Evolutionary conservation across 1,140 invertebrate species (phyloP).

Genomic region (Eueides isabella): DNA sequence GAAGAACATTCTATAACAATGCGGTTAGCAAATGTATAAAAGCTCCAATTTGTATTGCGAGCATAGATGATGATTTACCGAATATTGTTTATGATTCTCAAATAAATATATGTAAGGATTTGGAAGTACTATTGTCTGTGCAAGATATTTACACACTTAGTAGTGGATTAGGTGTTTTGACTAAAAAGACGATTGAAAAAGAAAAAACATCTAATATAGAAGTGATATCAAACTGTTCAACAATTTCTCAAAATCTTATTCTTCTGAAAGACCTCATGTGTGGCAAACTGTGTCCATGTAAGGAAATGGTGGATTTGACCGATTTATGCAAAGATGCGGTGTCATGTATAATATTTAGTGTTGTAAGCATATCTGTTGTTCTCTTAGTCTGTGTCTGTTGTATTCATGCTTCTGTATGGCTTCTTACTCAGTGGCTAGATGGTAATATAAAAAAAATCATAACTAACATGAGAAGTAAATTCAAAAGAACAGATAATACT

Average conservation of each 20-base stretch:
- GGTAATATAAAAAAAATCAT: conserved; percentile 35
- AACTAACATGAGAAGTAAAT: conserved; percentile 23
- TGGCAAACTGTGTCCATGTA: conserved; percentile 55
- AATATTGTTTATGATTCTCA: conserved; percentile 43
- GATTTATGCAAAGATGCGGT: conserved; percentile 48
- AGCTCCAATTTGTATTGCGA: conserved; percentile 44
- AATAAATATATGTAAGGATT: conserved; percentile 64
- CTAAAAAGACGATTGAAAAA: conserved; percentile 24
- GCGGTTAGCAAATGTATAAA: conserved; percentile 49
- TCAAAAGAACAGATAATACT: conserved; percentile 26
- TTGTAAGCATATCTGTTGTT: conserved; percentile 45
- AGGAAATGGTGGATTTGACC: conserved; percentile 44
- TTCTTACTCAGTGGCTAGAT: conserved; percentile 42
- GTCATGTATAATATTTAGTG: conserved; percentile 47
- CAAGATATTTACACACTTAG: conserved; percentile 62
- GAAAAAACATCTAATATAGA: conserved; percentile 41
- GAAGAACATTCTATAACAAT: conserved; percentile 49
- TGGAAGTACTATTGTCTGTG: conserved; percentile 52
- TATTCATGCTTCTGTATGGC: conserved; percentile 43
- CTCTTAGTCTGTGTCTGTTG: conserved; percentile 52
- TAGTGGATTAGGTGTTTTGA: conserved; percentile 54
- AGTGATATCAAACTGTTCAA: conserved; percentile 61
- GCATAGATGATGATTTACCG: conserved; percentile 52
- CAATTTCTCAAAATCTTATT: conserved; percentile 67
- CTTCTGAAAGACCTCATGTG: conserved; percentile 60